Percentiles rank a stretch among this genome's conserved stretches.
Conservation (phyloP, 2,797 vertebrate genomes). For the Etheostoma nigrum region DNA sequence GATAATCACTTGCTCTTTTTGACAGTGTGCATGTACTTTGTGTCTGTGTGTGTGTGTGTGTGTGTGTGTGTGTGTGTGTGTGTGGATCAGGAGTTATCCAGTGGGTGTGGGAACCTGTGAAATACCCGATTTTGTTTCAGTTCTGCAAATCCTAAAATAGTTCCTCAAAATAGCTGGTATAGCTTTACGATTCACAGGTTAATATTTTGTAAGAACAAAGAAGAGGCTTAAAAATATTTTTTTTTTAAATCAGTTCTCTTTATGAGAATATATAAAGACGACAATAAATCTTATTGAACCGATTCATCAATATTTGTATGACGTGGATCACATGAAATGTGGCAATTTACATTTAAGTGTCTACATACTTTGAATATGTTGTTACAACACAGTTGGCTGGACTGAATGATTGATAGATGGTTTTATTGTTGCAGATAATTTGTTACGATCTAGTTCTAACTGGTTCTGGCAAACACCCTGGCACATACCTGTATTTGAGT, state of each 20-base stretch:
- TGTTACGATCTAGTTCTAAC: background rate
- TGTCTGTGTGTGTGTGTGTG: background rate
- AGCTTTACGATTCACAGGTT: background rate
- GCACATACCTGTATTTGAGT: conserved; percentile 1
- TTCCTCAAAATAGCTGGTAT: conserved; percentile 49
- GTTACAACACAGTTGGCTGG: background rate
- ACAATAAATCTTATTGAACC: background rate
- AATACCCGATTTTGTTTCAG: conserved; percentile 57
- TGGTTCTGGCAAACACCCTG: conserved; percentile 1
- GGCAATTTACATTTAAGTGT: background rate
- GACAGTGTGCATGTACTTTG: background rate
- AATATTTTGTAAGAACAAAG: conserved; percentile 7
- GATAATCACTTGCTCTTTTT: conserved; percentile 32
- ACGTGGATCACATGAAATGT: background rate
- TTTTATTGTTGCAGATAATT: background rate
- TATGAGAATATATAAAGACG: background rate
- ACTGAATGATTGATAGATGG: background rate
- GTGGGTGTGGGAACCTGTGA: conserved; percentile 48
- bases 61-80: background rate
- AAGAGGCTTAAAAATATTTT: background rate
- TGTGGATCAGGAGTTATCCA: conserved; percentile 19
- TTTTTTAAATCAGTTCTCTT: background rate
- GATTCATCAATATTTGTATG: background rate
- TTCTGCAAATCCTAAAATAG: conserved; percentile 57
- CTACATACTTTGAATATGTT: background rate